A percentile compares a stretch with the other conserved stretches of the same genome.
These are phyloP conservation scores for Microcebus jonahi DNA, from an alignment of 2,113 vertebrate species.

Conservation along the genomic window DNA sequence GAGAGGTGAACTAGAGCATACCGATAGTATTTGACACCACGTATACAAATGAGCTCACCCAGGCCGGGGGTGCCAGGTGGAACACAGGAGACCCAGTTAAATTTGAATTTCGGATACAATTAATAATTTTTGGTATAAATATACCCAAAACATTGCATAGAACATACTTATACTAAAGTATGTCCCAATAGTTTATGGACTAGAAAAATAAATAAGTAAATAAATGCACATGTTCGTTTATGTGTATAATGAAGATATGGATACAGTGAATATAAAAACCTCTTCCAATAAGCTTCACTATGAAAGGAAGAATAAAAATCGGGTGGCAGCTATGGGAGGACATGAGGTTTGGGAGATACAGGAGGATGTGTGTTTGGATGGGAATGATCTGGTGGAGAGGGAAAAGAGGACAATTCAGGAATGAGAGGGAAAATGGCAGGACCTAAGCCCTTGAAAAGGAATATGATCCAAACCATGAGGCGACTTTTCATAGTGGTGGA, in stretches of 20 bases:
- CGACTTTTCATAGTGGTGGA: background rate
- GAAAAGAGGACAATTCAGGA: background rate
- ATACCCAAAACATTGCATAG: background rate
- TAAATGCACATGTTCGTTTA: too few relatives aligned
- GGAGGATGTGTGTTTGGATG: background rate
- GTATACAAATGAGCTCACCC: background rate
- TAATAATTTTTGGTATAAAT: background rate
- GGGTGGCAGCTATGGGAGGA: accelerated
- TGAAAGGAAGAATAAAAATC: background rate
- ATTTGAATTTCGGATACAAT: background rate
- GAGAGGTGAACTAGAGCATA: background rate
- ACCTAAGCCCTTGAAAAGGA: background rate
- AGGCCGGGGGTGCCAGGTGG: background rate
- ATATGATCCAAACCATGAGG: background rate
- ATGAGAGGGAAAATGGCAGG: background rate
- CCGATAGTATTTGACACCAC: background rate
- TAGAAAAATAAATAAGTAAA: background rate
- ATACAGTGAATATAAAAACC: background rate
- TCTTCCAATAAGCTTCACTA: background rate
- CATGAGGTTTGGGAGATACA: too few relatives aligned
- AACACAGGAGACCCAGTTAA: background rate
- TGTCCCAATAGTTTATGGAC: background rate
- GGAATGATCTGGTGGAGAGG: background rate
- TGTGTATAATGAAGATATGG: background rate
- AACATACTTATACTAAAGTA: background rate